Conservation (phyloP, 2,113 vertebrate species). For the Hipposideros armiger region DNA sequence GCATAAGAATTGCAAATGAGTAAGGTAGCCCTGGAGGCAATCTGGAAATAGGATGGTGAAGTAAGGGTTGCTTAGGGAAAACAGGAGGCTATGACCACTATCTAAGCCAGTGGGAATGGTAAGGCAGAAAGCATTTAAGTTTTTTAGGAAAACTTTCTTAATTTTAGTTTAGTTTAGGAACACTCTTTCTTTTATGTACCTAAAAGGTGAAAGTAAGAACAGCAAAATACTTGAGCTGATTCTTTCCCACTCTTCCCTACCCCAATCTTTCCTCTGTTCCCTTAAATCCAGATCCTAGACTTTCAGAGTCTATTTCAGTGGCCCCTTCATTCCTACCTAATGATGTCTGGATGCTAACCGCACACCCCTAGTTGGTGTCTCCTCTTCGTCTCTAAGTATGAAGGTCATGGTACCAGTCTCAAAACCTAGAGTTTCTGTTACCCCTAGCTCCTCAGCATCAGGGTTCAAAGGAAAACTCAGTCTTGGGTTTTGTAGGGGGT, state of each 20-base stretch:
- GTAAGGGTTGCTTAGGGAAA: neutral
- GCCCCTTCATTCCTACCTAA: neutral
- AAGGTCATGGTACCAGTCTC: neutral
- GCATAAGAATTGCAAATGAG: neutral
- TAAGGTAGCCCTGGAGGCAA: neutral
- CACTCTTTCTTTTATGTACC: neutral
- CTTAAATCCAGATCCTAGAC: neutral
- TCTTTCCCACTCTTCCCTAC: neutral
- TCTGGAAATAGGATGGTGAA: neutral
- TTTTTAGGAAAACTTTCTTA: neutral
- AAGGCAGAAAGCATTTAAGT: neutral
- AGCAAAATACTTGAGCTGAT: neutral
- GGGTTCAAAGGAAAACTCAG: neutral
- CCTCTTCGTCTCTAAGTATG: neutral
- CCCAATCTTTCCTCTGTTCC: neutral
- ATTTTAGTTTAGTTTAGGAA: conserved; percentile 24
- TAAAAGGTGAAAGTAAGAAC: neutral
- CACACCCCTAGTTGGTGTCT: neutral
- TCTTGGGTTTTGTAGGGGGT: neutral
- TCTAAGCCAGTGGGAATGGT: neutral
- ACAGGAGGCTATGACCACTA: neutral
- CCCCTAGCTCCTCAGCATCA: neutral
- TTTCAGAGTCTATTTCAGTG: neutral
- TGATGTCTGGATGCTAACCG: neutral
- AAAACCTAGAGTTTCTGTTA: neutral